A percentile compares a stretch with the other conserved stretches of the same genome.
Conservation (phyloP, 1,140 invertebrate genomes). For the Phenacoccus solenopsis region DNA sequence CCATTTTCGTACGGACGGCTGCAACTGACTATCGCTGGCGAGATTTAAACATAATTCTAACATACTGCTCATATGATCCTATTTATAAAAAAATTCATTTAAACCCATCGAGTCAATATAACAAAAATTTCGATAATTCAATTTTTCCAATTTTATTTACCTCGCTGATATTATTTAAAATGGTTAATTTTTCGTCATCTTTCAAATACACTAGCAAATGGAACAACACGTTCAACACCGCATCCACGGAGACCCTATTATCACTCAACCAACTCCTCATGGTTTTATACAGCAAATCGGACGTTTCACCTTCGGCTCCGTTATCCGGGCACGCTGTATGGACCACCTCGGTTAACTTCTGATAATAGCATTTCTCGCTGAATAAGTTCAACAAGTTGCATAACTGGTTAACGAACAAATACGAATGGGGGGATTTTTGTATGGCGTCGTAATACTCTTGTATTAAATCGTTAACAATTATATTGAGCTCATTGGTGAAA, state of each 20-base stretch:
- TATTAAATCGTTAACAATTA: not conserved
- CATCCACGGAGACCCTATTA: slow-evolving; percentile 6
- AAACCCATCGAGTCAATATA: too few relatives aligned
- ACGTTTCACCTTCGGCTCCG: not conserved
- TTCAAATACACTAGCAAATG: slow-evolving; percentile 8
- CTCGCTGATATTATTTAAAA: slow-evolving; percentile 10
- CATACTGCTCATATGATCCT: slow-evolving; percentile 15
- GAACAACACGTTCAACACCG: not conserved
- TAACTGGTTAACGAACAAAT: slow-evolving; percentile 4
- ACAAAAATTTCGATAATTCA: too few relatives aligned
- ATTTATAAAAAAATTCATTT: not conserved
- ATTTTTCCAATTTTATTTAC: too few relatives aligned
- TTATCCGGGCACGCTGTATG: not conserved
- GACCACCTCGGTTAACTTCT: not conserved
- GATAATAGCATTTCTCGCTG: slow-evolving; percentile 1
- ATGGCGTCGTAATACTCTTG: not conserved
- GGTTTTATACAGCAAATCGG: not conserved
- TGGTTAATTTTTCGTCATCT: not conserved
- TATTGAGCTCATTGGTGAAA: not conserved
- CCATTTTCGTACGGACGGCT: not conserved
- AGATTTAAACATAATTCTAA: not conserved
- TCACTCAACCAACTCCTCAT: not conserved
- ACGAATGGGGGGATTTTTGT: not conserved
- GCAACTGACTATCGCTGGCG: not conserved
- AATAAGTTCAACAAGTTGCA: slow-evolving; percentile 9